Evolutionary conservation across 2,888 invertebrate species (phyloP), one percentile per base, ranked within the genome.

Genomic region (Eupeodes latifasciatus): DNA sequence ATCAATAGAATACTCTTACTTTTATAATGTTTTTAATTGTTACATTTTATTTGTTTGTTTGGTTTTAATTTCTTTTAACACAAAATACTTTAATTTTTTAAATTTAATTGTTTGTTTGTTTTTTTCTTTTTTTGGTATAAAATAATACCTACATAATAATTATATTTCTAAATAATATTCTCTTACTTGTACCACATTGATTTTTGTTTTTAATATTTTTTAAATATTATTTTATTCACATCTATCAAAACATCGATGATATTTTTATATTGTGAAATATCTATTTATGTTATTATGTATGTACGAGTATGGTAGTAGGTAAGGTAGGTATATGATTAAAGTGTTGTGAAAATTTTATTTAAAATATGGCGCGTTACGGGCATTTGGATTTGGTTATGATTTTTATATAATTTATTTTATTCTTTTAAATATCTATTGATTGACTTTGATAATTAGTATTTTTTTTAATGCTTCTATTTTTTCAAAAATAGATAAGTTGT

Each of bases 1-100:
- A 69, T 69, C 40, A 53, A 69, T 69, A 69, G n/a, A 67, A 67
- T 53, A 69, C 36, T n/a, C 61, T 53, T 69, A 53, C 4, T 4
- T 69, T 69, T n/a, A 19, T 40, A 34, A 36, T 14, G 9, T 40
- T 40, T 40, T 34, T 69, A 27, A 67, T 36, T 53, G n/a, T 53
- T 69, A 53, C n/a, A 69, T 12, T 40, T 40, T 40, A 7, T 40
- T 40, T 40, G 9, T 40, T 40, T 7, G 4, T 40, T 69, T 69
- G 10, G 51, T 51, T 51, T 51, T 16, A 4, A 9, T 47, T 16
- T 47, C 34, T 66, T 49, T 47, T 5, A 49, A 67, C 36, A 69
- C 6, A 53, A 14, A 49, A 27, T 5, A 61, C 11, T 44, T 64
- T 3, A 27, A 27, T 27, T 62, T 64, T 61, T 14, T 53, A 9